These are phyloP conservation scores for Diceros bicornis DNA, from an alignment of 2,797 vertebrate species.

Conservation along the genomic window DNA sequence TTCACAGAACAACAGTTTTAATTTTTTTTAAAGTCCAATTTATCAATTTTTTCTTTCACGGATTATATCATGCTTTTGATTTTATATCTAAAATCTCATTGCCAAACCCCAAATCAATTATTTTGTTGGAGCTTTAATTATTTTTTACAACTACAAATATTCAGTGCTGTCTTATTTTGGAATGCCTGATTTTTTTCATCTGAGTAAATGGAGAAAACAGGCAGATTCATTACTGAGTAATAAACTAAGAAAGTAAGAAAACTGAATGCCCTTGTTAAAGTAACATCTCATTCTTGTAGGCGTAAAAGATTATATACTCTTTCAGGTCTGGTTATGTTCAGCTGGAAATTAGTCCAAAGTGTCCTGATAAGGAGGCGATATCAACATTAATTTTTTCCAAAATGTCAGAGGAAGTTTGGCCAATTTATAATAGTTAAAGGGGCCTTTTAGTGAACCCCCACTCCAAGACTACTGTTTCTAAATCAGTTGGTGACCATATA, in stretches of 20 bases:
- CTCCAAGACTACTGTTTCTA: neutral
- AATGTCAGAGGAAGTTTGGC: neutral
- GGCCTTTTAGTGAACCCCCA: neutral
- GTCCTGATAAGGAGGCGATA: neutral
- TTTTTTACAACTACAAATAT: neutral
- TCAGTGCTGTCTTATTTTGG: neutral
- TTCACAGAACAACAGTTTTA: neutral
- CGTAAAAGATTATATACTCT: neutral
- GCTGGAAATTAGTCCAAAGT: neutral
- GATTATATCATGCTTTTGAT: neutral
- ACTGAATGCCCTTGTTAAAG: neutral
- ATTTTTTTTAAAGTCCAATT: neutral
- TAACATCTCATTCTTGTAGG: neutral
- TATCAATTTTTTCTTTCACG: neutral
- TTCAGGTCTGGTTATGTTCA: neutral
- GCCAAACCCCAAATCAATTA: neutral
- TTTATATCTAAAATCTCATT: neutral
- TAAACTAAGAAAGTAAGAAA: neutral
- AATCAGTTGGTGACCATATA: neutral
- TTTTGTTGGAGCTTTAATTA: neutral
- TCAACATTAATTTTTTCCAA: neutral
- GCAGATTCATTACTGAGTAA: neutral
- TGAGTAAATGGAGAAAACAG: neutral
- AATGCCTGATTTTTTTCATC: neutral
- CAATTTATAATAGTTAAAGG: neutral